These are phyloP conservation scores for Rambutsinella grinnellia DNA, from an alignment of 2,888 invertebrate species.

Conservation along the genomic window DNA sequence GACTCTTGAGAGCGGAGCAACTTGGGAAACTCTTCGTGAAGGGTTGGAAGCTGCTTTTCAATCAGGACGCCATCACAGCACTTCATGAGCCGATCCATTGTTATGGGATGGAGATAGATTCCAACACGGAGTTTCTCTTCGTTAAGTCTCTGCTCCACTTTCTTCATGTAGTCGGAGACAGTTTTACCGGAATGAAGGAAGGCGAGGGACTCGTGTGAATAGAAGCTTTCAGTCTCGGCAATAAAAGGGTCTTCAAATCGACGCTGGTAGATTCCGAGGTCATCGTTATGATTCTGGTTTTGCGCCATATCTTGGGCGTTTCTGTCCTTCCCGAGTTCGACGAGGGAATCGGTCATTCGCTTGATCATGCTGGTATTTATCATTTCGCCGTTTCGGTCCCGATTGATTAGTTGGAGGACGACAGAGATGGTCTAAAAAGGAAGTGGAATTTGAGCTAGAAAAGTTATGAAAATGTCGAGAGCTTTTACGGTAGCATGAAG, in stretches of 20 bases:
- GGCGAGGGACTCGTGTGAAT: constrained; percentile 19
- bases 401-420: constrained; percentile 32
- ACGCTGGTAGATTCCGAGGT: constrained; percentile 47
- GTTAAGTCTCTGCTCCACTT: constrained; percentile 32
- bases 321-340: constrained; percentile 49
- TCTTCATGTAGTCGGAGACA: constrained; percentile 36
- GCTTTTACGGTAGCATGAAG: constrained; percentile 28
- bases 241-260: constrained; percentile 49
- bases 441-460: not conserved
- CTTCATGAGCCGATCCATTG: constrained; percentile 44
- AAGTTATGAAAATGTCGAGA: not conserved
- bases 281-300: constrained; percentile 39
- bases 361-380: constrained; percentile 29
- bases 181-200: constrained; percentile 31
- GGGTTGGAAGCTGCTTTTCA: constrained; percentile 23
- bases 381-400: constrained; percentile 24
- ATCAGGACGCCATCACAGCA: constrained; percentile 50
- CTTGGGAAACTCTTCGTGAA: constrained; percentile 48
- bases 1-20: constrained; percentile 22
- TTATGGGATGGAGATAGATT: constrained; percentile 41
- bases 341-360: constrained; percentile 34
- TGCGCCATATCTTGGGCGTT: constrained; percentile 21
- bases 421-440: constrained; percentile 30
- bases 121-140: constrained; percentile 46
- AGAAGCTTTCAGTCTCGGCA: constrained; percentile 44